Base-by-base conservation (phyloP, 2,888 invertebrate species). In the Chydorus sphaericus region DNA sequence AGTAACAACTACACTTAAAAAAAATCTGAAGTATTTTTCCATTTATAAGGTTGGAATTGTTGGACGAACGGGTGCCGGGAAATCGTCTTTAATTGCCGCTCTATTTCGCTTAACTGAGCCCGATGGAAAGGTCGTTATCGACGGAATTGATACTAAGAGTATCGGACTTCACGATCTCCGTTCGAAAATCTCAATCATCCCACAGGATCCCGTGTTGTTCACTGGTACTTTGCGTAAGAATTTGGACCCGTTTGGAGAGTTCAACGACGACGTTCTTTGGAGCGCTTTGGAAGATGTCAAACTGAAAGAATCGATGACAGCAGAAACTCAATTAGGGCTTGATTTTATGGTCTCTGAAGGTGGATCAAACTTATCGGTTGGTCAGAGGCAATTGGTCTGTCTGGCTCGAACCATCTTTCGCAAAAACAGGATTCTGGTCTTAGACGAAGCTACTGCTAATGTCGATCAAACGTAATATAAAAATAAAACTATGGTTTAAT, bases 381-480 rank as follows among this genome's bases (percentile, higher is more conserved):
- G 93, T 0, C 92, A 93, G 68, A 74, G 90, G 8, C 93, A 93
- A 68, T 71, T 93, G 54, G 81, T 93, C 49, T 93, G 92, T 67
- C 73, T 93, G 59, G 92, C 91, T 1, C 77, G 92, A 54, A 91
- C 92, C 31, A 84, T 92, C 63, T 72, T 93, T 18, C 77, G 85
- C 23, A 83, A 83, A 60, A 90, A 89, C 69, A 81, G 79, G 61
- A 83, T 93, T 61, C 74, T 93, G 0, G 83, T 92, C 61, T 75
- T 93, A 62, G 92, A 93, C 66, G 93, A 93, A 70, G 92, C 92
- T 16, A 92, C 92, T 0, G 90, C 92, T 1, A 92, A 91, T 67
- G 89, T 92, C 8, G 91, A 92, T 71, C 86, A 86, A 11, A 84
- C 85, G 77, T 82, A 65, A 56, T 30, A 16, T 1, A 1, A 16